Evolutionary conservation across 1,140 invertebrate genomes (phyloP).

Genomic region (Spodoptera frugiperda): DNA sequence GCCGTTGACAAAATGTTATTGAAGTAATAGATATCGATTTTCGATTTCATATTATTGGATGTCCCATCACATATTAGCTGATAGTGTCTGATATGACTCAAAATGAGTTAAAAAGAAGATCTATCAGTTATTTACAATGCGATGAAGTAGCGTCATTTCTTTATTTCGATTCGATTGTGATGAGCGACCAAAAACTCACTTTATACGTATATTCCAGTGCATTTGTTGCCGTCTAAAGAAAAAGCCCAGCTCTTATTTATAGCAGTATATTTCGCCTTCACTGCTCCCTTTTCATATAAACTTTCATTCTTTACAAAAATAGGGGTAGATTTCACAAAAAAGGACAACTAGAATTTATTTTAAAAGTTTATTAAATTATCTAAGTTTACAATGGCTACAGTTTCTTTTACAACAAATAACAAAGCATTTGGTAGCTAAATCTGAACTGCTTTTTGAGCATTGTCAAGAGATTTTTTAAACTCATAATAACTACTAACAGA

Average conservation of each 20-base stretch:
- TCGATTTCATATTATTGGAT: slow-evolving; percentile 62
- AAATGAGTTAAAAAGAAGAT: slow-evolving; percentile 62
- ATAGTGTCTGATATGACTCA: slow-evolving; percentile 57
- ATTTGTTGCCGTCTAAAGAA: slow-evolving; percentile 61
- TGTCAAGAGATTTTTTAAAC: too few species aligned
- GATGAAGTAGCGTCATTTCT: slow-evolving; percentile 70
- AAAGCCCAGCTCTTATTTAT: slow-evolving; percentile 70
- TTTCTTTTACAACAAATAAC: neutral
- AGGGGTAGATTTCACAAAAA: slow-evolving; percentile 18
- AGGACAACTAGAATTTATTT: slow-evolving; percentile 1
- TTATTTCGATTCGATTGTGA: slow-evolving; percentile 70
- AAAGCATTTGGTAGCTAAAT: too few species aligned
- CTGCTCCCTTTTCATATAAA: slow-evolving; percentile 59
- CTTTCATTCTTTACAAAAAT: slow-evolving; percentile 50
- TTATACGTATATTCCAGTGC: slow-evolving; percentile 54
- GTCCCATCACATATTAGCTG: slow-evolving; percentile 49
- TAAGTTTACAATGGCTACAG: neutral
- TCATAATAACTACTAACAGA: too few species aligned
- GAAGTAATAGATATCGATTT: slow-evolving; percentile 29
- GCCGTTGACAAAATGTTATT: neutral
- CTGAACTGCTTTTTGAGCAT: too few species aligned
- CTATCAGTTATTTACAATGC: slow-evolving; percentile 67
- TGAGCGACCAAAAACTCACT: slow-evolving; percentile 53
- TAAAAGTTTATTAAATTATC: neutral
- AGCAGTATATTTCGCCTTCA: slow-evolving; percentile 63